These are phyloP conservation scores for Hoplostethus mediterraneus DNA, from an alignment of 2,797 vertebrate species.

Conservation along the genomic window DNA sequence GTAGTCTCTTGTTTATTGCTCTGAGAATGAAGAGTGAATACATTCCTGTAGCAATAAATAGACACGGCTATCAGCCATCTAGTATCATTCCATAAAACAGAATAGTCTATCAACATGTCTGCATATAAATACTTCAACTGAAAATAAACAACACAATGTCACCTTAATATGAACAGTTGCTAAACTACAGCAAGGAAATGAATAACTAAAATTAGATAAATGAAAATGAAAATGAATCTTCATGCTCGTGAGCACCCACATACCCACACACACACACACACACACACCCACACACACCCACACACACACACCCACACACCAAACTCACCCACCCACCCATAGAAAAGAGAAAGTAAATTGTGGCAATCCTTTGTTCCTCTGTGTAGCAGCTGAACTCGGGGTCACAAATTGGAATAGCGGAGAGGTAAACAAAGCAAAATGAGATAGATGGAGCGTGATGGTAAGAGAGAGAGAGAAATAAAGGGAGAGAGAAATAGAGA, in stretches of 20 bases:
- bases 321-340: background rate
- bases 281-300: too few species aligned
- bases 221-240: constrained; percentile 15
- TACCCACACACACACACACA: background rate
- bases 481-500: constrained; percentile 7
- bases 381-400: background rate
- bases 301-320: too few species aligned
- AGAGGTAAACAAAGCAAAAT: background rate
- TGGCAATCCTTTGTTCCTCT: background rate
- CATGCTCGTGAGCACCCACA: background rate
- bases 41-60: background rate
- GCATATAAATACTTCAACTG: too few species aligned
- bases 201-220: constrained; percentile 12
- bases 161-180: too few species aligned
- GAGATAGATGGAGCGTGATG: too few species aligned
- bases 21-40: too few species aligned
- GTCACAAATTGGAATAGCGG: constrained; percentile 11
- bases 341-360: background rate
- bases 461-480: constrained; percentile 6
- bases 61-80: background rate
- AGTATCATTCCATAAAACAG: background rate
- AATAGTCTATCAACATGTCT: too few species aligned
- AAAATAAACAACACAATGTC: too few species aligned
- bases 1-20: too few species aligned
- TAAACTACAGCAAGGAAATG: background rate